phyloP scores from a whole-genome alignment of 2,888 invertebrate species.

The Dysmachus trigonus region DNA sequence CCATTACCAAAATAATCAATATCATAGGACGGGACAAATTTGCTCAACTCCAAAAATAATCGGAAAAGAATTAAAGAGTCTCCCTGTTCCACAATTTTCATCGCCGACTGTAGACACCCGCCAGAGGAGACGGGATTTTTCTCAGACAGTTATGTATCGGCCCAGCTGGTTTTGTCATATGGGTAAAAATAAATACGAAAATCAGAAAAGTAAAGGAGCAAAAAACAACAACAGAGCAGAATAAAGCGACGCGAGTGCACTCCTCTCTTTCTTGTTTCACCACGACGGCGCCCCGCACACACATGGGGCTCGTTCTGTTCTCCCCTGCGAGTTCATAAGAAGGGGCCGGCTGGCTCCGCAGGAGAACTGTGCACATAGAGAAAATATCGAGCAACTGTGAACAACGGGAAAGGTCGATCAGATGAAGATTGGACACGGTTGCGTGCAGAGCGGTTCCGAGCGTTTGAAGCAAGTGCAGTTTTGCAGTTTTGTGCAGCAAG shows the following conservation, averaged over 20 bases:
- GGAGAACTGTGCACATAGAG: background rate
- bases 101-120: background rate
- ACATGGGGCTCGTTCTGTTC: background rate
- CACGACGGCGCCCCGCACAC: background rate
- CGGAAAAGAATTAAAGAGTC: background rate
- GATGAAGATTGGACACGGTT: slow-evolving; percentile 46
- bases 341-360: background rate
- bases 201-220: background rate
- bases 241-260: background rate
- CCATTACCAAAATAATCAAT: background rate
- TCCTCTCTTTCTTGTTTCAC: background rate
- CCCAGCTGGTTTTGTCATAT: slow-evolving; percentile 36
- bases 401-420: slow-evolving; percentile 35
- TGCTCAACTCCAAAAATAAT: background rate
- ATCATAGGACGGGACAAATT: background rate
- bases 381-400: slow-evolving; percentile 20
- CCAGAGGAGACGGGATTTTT: background rate
- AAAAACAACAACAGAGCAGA: background rate
- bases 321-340: background rate
- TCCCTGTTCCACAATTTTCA: background rate
- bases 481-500: background rate
- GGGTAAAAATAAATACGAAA: background rate
- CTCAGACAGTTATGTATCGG: slow-evolving; percentile 2
- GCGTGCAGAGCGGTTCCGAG: slow-evolving; percentile 33
- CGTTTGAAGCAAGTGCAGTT: slow-evolving; percentile 6